phyloP scores from a whole-genome alignment of 2,888 invertebrate genomes.

The Heteromyza rotundicornis region DNA sequence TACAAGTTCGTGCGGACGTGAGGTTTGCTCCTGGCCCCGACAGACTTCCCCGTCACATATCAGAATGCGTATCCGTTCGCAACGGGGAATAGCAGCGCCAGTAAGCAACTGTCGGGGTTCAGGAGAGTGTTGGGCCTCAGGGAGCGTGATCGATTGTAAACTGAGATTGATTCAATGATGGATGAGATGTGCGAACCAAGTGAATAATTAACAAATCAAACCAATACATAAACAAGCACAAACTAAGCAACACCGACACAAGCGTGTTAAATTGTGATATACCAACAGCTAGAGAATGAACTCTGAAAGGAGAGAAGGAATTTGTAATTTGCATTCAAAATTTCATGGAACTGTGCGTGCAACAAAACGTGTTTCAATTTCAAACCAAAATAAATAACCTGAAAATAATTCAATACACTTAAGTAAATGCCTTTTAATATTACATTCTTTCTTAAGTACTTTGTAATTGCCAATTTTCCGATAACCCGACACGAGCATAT shows the following conservation, averaged over 20 bases:
- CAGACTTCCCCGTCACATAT: conserved; percentile 59
- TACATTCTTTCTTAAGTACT: too few species aligned
- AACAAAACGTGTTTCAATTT: conserved; percentile 22
- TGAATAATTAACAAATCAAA: conserved; percentile 23
- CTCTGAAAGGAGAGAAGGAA: too few species aligned
- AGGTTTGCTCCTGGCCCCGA: conserved; percentile 76
- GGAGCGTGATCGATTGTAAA: conserved; percentile 38
- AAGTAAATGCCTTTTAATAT: conserved; percentile 21
- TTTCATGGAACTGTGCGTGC: too few species aligned
- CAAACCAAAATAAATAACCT: background rate
- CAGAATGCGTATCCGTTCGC: conserved; percentile 49
- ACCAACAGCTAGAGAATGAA: too few species aligned
- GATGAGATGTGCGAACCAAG: background rate
- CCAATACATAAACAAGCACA: background rate
- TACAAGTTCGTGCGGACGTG: conserved; percentile 78
- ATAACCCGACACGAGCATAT: too few species aligned
- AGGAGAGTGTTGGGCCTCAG: conserved; percentile 59
- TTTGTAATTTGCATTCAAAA: too few species aligned
- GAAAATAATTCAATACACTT: conserved; percentile 3
- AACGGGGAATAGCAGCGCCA: conserved; percentile 43
- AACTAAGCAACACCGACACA: background rate
- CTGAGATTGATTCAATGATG: conserved; percentile 31
- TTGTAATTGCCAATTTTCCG: too few species aligned
- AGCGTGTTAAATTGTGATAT: conserved; percentile 19
- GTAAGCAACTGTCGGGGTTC: conserved; percentile 60